Conservation (phyloP, 2,797 vertebrate species). For the Antrozous pallidus region DNA sequence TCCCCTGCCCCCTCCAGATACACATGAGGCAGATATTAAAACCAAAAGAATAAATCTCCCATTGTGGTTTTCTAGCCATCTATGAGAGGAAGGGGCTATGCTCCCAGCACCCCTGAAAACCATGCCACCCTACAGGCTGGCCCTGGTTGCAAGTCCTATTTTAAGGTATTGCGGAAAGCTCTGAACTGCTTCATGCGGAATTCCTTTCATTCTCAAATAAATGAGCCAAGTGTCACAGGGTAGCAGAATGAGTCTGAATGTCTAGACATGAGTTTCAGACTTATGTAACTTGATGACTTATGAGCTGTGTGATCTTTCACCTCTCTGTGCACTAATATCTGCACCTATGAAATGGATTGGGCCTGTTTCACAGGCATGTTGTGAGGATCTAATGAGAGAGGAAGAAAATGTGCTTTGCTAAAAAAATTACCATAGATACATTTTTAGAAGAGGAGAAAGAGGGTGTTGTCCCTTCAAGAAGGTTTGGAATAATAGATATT, state of each 20-base stretch:
- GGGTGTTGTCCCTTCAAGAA: constrained; percentile 14
- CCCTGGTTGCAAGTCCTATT: neutral
- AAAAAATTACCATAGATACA: constrained; percentile 1
- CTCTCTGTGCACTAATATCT: constrained; percentile 39
- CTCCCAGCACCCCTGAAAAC: constrained; percentile 10
- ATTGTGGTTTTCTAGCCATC: neutral
- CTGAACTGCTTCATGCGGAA: neutral
- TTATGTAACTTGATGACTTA: constrained; percentile 36
- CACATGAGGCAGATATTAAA: neutral
- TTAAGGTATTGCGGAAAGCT: neutral
- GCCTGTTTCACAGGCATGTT: neutral
- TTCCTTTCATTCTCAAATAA: constrained; percentile 58
- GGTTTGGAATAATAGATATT: neutral
- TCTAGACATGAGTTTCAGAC: constrained; percentile 66
- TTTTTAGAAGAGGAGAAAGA: constrained; percentile 34
- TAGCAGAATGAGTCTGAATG: constrained; percentile 39
- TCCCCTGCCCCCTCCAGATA: neutral
- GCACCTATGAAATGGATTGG: neutral
- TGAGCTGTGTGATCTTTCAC: constrained; percentile 52
- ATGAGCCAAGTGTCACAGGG: constrained; percentile 22
- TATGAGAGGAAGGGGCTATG: neutral
- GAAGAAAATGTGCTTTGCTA: constrained; percentile 14
- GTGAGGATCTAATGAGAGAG: neutral
- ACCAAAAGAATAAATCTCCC: neutral
- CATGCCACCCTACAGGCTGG: neutral